A percentile compares a stretch with the other conserved stretches of the same genome.
Evolutionary conservation across 2,888 invertebrate genomes (phyloP).

Genomic region (Clivina fossor): DNA sequence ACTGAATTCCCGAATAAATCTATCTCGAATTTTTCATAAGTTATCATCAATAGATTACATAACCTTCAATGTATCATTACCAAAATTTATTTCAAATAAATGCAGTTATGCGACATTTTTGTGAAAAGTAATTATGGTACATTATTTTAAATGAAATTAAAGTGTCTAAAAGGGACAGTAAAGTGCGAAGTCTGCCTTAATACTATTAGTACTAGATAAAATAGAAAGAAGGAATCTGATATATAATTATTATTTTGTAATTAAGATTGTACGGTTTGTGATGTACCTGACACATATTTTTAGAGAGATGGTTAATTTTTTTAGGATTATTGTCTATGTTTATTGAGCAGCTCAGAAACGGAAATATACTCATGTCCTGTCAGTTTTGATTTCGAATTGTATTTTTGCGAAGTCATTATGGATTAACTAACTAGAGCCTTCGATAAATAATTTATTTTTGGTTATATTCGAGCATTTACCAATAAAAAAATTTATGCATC

Average conservation of each 20-base stretch:
- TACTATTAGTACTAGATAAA: slow-evolving; percentile 8
- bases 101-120: background rate
- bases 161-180: background rate
- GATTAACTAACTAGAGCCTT: background rate
- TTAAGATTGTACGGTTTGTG: slow-evolving; percentile 26
- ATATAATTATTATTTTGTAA: no score
- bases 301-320: slow-evolving; percentile 25
- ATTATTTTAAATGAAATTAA: background rate
- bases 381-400: background rate
- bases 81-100: background rate
- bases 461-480: background rate
- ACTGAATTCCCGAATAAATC: no score
- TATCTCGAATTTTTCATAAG: no score
- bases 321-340: slow-evolving; percentile 17
- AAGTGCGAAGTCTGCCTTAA: slow-evolving; percentile 19
- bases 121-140: background rate
- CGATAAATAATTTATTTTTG: background rate
- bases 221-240: slow-evolving; percentile 5
- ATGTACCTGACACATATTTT: slow-evolving; percentile 31
- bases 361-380: background rate
- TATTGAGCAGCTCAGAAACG: slow-evolving; percentile 2
- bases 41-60: no score
- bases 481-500: background rate
- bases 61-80: background rate
- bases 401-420: background rate